Conservation (phyloP, 2,888 invertebrate genomes). For the Incurvaria masculella region DNA sequence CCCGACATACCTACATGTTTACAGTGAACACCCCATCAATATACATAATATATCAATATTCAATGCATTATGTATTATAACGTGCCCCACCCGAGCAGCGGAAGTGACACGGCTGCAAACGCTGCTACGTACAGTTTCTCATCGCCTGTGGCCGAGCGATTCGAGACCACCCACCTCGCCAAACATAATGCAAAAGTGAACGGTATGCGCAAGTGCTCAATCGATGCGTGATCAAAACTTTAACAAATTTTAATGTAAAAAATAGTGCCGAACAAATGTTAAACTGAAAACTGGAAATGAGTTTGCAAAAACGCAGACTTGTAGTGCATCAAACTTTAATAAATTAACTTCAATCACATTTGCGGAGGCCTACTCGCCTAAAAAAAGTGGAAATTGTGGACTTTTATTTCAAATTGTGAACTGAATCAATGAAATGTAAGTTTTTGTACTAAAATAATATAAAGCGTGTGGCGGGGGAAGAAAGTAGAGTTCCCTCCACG, state of each 20-base stretch:
- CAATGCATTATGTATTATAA: background rate
- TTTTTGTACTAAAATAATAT: conserved; percentile 32
- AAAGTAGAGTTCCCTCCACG: no score
- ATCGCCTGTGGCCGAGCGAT: background rate
- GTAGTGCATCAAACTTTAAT: conserved; percentile 51
- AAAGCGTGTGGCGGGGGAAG: background rate
- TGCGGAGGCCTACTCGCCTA: conserved; percentile 28
- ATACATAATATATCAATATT: background rate
- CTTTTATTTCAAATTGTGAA: conserved; percentile 54
- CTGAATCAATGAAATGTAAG: conserved; percentile 48
- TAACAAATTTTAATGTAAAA: conserved; percentile 53
- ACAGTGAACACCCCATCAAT: background rate
- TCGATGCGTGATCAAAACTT: conserved; percentile 26
- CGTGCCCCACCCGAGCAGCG: background rate
- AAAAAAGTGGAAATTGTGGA: conserved; percentile 49
- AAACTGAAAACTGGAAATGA: conserved; percentile 39
- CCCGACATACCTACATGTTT: background rate
- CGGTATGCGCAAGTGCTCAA: background rate
- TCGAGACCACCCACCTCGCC: background rate
- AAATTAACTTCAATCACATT: conserved; percentile 34
- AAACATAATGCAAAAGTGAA: background rate
- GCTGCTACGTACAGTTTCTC: background rate
- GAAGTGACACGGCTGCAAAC: no score
- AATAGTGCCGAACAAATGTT: conserved; percentile 24
- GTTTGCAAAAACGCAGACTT: conserved; percentile 43